These are phyloP conservation scores for Balaenoptera acutorostrata DNA, from an alignment of 2,113 vertebrate genomes.

Conservation along the genomic window DNA sequence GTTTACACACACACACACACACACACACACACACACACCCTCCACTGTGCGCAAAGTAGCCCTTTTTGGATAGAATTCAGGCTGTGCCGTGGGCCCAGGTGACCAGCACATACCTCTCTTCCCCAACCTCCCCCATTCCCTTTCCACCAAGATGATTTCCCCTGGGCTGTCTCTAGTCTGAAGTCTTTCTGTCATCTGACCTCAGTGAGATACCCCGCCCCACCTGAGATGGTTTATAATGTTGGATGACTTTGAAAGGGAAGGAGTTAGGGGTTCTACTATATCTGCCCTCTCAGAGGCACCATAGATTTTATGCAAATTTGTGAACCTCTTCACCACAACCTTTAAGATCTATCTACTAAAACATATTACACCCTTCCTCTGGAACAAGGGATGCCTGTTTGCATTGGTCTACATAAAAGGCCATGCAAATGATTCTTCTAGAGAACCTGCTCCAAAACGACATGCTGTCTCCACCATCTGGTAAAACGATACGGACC, in stretches of 20 bases:
- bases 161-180: not conserved
- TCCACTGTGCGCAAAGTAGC: not conserved
- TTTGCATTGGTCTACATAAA: not conserved
- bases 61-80: not conserved
- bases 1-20: not conserved
- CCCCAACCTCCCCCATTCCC: not conserved
- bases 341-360: not conserved
- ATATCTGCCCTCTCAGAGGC: not conserved
- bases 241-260: not conserved
- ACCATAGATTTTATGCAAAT: not conserved
- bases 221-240: not conserved
- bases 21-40: not conserved
- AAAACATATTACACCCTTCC: not conserved
- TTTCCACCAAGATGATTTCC: too few relatives aligned
- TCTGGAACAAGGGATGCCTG: not conserved
- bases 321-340: not conserved
- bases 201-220: not conserved
- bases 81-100: not conserved
- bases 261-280: not conserved
- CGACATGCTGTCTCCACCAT: not conserved
- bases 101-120: not conserved
- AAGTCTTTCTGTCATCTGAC: not conserved
- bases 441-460: not conserved
- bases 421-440: not conserved
- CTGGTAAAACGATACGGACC: not conserved